A percentile compares a stretch with the other conserved stretches of the same genome.
phyloP scores from a whole-genome alignment of 2,113 vertebrate species.

The Psilopsiagon aurifrons region DNA sequence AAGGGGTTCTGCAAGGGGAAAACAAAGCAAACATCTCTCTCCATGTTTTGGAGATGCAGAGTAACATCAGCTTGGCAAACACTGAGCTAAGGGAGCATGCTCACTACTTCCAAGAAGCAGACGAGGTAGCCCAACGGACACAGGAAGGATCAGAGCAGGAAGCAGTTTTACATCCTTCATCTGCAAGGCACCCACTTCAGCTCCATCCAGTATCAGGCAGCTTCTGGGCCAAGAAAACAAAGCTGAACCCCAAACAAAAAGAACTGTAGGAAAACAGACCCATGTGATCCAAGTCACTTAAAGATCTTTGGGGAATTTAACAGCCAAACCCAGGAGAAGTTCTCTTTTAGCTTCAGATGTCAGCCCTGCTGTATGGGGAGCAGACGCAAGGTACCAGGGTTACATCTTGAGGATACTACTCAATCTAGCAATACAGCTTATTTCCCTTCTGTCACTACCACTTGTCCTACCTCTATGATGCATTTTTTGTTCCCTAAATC shows the following conservation, averaged over 20 bases:
- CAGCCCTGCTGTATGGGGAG: background rate
- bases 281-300: background rate
- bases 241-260: background rate
- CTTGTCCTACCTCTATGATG: background rate
- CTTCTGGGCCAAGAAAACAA: background rate
- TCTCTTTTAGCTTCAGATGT: background rate
- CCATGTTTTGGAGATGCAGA: background rate
- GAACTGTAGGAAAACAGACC: background rate
- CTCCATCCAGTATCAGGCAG: background rate
- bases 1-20: background rate
- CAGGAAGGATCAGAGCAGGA: background rate
- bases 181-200: background rate
- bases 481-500: background rate
- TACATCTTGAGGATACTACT: background rate
- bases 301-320: background rate
- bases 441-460: background rate
- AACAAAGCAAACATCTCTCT: background rate
- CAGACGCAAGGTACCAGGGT: background rate
- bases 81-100: accelerated
- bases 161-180: accelerated
- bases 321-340: background rate
- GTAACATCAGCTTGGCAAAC: background rate
- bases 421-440: background rate
- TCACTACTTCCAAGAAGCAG: background rate
- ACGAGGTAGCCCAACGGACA: background rate